phyloP scores from a whole-genome alignment of 2,113 vertebrate species.

The Prolemur simus region DNA sequence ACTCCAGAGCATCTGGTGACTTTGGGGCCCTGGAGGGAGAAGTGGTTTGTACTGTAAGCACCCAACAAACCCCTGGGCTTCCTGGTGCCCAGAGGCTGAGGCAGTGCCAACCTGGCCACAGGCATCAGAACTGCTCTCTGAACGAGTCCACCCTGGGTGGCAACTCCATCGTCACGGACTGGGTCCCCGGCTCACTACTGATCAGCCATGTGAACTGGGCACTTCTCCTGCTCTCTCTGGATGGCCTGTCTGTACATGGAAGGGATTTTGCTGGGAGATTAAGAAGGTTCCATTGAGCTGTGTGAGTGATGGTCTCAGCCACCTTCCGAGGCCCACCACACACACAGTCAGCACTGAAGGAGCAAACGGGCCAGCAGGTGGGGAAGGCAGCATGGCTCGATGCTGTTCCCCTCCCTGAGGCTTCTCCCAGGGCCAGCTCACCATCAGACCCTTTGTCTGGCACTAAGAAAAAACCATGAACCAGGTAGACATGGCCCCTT shows the following conservation, averaged over 20 bases:
- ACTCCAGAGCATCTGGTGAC: slow-evolving; percentile 88
- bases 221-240: neutral
- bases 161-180: fast-evolving
- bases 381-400: fast-evolving
- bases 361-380: neutral
- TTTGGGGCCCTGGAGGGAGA: slow-evolving; percentile 85
- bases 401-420: fast-evolving
- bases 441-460: neutral
- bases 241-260: neutral
- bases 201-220: neutral
- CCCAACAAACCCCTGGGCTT: neutral
- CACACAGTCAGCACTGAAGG: fast-evolving
- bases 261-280: neutral
- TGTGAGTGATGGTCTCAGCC: neutral
- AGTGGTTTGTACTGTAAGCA: neutral
- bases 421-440: neutral
- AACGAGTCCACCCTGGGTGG: neutral
- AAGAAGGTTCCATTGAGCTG: neutral
- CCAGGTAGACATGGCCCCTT: no score
- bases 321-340: fast-evolving
- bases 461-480: neutral
- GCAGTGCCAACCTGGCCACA: fast-evolving
- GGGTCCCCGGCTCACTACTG: neutral
- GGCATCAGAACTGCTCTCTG: fast-evolving
- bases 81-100: neutral